Evolutionary conservation across 2,113 vertebrate species (phyloP).

Genomic region (Sarotherodon lohbergeri): DNA sequence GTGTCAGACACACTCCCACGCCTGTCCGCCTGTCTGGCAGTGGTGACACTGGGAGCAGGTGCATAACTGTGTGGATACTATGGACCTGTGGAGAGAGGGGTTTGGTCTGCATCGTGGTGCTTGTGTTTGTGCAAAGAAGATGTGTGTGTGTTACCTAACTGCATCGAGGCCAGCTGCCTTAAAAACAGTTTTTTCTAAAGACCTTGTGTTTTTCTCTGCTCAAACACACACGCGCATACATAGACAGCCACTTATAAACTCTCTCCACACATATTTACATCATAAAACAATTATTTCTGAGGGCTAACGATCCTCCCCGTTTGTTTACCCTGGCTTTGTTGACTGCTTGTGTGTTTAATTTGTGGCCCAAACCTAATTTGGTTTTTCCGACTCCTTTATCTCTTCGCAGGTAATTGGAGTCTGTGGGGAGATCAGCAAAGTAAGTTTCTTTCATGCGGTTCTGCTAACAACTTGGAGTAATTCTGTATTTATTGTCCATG

Average conservation of each 20-base stretch:
- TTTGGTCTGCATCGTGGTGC: background rate
- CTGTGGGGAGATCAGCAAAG: slow-evolving; percentile 98
- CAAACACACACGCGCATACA: background rate
- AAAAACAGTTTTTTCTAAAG: background rate
- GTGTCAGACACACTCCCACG: slow-evolving; percentile 21
- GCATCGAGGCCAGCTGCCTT: background rate
- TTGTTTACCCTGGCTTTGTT: slow-evolving; percentile 1
- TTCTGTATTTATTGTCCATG: slow-evolving; percentile 17
- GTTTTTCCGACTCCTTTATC: slow-evolving; percentile 18
- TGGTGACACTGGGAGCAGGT: slow-evolving; percentile 13
- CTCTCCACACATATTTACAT: background rate
- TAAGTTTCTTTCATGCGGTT: slow-evolving; percentile 75
- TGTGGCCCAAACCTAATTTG: slow-evolving; percentile 24
- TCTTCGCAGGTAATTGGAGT: slow-evolving; percentile 93
- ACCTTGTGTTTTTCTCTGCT: background rate
- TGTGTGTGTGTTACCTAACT: background rate
- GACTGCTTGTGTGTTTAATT: background rate
- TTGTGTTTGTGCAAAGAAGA: background rate
- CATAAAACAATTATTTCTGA: background rate
- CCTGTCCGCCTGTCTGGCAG: background rate
- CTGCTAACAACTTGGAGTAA: slow-evolving; percentile 15
- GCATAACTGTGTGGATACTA: background rate
- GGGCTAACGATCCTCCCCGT: background rate
- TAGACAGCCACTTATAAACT: background rate
- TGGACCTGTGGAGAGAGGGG: background rate